Evolutionary conservation across 2,113 vertebrate genomes (phyloP).

Genomic region (Ciconia maguari): DNA sequence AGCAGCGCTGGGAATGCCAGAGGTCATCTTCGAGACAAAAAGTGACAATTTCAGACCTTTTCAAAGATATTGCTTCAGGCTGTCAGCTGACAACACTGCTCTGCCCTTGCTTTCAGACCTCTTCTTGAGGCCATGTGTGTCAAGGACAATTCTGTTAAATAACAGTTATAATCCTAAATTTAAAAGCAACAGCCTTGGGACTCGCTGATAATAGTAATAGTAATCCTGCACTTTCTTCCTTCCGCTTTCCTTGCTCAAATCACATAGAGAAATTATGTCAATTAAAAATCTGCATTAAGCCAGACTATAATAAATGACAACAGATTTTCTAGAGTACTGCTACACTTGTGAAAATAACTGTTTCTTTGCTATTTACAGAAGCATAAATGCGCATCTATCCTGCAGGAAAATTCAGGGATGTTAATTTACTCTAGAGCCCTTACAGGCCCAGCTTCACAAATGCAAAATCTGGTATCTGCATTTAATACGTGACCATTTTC

Average conservation of each 20-base stretch:
- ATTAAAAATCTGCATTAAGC: conserved; percentile 5
- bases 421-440: neutral
- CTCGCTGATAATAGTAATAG: neutral
- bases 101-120: conserved; percentile 12
- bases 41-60: conserved; percentile 38
- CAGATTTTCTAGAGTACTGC: neutral
- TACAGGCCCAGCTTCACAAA: neutral
- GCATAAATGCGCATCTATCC: neutral
- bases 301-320: neutral
- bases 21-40: conserved; percentile 10
- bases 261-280: neutral
- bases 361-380: neutral
- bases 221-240: neutral
- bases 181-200: conserved; percentile 39
- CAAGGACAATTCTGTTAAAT: conserved; percentile 49
- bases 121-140: conserved; percentile 24
- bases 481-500: neutral
- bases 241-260: neutral
- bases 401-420: neutral
- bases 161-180: conserved; percentile 39
- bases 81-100: neutral
- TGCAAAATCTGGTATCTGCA: neutral
- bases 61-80: conserved; percentile 6
- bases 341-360: neutral
- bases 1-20: neutral